These are phyloP conservation scores for Albula goreensis DNA, from an alignment of 2,113 vertebrate species.

Conservation along the genomic window DNA sequence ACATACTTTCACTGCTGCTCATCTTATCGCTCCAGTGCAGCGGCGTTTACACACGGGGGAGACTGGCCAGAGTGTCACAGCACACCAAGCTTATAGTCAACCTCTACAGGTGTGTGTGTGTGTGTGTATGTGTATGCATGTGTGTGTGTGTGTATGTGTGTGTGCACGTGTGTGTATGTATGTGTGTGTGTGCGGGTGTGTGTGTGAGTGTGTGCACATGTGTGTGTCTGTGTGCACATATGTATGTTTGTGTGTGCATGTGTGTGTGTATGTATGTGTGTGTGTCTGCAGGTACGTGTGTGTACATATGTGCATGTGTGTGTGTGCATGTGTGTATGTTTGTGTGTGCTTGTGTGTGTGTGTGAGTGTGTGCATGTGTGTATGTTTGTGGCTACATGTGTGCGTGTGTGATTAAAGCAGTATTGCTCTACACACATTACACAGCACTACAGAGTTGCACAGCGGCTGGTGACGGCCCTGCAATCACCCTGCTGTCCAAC, in stretches of 20 bases:
- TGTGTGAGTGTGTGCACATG: conserved; percentile 13
- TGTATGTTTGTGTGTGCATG: no score
- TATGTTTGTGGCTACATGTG: no score
- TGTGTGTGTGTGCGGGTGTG: background rate
- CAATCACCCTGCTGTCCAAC: no score
- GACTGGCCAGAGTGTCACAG: background rate
- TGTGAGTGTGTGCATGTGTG: no score
- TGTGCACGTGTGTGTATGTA: conserved; percentile 1
- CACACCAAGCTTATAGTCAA: background rate
- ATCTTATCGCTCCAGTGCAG: background rate
- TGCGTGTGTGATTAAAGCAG: no score
- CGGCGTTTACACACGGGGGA: background rate
- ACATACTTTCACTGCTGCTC: background rate
- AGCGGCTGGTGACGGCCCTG: no score
- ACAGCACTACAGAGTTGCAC: no score
- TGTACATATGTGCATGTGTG: no score
- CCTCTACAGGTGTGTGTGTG: conserved; percentile 3
- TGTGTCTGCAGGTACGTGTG: background rate
- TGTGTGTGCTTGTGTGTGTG: no score
- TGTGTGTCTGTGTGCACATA: no score
- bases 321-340: no score
- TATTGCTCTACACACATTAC: no score
- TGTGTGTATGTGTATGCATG: background rate
- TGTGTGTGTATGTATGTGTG: background rate
- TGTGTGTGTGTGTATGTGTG: background rate